A percentile compares a stretch with the other conserved stretches of the same genome.
phyloP scores from a whole-genome alignment of 2,113 vertebrate species.

The Cnemophilus loriae region DNA sequence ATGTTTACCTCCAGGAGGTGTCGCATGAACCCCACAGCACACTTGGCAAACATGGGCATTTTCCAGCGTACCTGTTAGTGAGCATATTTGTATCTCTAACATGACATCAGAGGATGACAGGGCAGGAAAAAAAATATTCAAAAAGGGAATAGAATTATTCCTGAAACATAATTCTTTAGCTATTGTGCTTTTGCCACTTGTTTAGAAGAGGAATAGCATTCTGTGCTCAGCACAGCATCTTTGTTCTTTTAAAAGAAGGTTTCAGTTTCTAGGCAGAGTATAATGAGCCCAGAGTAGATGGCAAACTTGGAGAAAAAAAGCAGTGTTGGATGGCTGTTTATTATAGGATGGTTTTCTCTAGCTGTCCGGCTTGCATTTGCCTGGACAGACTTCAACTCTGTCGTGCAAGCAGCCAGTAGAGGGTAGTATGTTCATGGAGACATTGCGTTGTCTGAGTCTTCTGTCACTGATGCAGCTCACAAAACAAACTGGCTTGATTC shows the following conservation, averaged over 20 bases:
- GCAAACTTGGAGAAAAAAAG: background rate
- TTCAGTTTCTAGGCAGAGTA: background rate
- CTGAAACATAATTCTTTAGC: background rate
- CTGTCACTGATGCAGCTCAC: background rate
- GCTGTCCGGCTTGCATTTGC: background rate
- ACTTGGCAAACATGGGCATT: accelerated
- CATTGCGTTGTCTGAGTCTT: accelerated
- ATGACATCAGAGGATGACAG: background rate
- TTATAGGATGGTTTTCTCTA: background rate
- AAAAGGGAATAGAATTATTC: background rate
- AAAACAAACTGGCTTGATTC: background rate
- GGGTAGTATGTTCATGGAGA: background rate
- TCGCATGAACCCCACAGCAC: accelerated
- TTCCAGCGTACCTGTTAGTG: background rate
- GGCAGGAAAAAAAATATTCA: background rate
- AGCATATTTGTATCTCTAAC: background rate
- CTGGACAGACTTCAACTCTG: background rate
- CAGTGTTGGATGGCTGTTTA: background rate
- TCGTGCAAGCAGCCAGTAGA: background rate
- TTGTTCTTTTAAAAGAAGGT: background rate
- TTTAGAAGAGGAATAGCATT: background rate
- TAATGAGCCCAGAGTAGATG: background rate
- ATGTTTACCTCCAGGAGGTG: background rate
- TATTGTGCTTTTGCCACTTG: background rate
- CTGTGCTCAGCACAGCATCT: background rate